These are phyloP conservation scores for Halcyon malimbica DNA, from an alignment of 2,113 vertebrate genomes.

Conservation along the genomic window DNA sequence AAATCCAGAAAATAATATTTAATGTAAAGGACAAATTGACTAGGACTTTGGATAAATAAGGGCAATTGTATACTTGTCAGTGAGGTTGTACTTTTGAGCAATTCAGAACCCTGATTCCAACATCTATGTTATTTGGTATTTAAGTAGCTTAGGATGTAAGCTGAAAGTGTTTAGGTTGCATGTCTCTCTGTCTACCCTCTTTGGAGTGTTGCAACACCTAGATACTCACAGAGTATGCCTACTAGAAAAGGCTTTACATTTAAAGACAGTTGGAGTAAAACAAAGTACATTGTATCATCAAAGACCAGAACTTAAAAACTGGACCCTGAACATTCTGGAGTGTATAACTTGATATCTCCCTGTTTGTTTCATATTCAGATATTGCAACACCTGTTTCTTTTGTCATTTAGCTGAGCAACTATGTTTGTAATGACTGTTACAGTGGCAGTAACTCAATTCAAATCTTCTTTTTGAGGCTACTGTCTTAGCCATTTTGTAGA, in stretches of 20 bases:
- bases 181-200: background rate
- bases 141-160: background rate
- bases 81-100: background rate
- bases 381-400: background rate
- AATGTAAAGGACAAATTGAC: rapidly evolving
- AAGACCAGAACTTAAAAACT: background rate
- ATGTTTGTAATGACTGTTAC: background rate
- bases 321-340: background rate
- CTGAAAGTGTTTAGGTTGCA: background rate
- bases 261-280: background rate
- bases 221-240: background rate
- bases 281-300: background rate
- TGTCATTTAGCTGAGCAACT: rapidly evolving
- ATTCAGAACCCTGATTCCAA: background rate
- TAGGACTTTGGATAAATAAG: background rate
- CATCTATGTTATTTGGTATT: background rate
- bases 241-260: background rate
- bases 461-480: background rate
- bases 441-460: background rate
- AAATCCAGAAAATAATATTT: background rate
- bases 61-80: background rate
- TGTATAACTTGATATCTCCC: background rate
- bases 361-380: background rate
- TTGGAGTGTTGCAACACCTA: background rate
- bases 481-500: background rate